Conservation (phyloP, 2,797 vertebrate genomes). For the Cercopithecus hamlyni region DNA sequence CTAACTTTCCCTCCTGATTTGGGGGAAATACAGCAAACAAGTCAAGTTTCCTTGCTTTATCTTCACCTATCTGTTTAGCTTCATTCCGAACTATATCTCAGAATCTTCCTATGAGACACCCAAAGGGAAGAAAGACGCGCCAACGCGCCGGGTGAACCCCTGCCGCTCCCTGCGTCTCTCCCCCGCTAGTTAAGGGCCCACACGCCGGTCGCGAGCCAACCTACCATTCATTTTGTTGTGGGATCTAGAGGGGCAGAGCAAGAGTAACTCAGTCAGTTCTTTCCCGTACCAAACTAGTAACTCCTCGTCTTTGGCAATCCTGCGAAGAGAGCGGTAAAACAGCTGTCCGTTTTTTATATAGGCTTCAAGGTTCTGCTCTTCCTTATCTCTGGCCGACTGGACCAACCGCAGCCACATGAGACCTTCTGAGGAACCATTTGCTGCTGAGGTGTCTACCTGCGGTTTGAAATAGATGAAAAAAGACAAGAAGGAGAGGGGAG, state of each 20-base stretch:
- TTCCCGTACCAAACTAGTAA: conserved; percentile 98
- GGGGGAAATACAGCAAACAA: neutral
- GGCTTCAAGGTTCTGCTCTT: conserved; percentile 98
- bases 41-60: neutral
- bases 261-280: conserved; percentile 94
- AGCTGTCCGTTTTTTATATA: conserved; percentile 98
- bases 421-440: conserved; percentile 95
- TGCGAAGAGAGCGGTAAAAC: conserved; percentile 95
- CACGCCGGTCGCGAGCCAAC: conserved; percentile 43
- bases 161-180: too few relatives aligned
- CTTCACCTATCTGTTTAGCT: neutral
- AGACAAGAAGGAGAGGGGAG: neutral
- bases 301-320: conserved; percentile 98
- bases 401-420: conserved; percentile 97
- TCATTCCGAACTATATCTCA: neutral
- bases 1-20: neutral
- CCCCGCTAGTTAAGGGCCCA: neutral
- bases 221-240: conserved; percentile 92
- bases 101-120: neutral
- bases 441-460: conserved; percentile 97
- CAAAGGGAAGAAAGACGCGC: neutral
- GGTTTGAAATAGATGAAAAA: neutral
- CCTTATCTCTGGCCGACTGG: conserved; percentile 95
- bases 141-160: neutral
- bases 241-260: conserved; percentile 90